Conservation (phyloP, 1,140 invertebrate genomes). For the Acarapis woodi region DNA sequence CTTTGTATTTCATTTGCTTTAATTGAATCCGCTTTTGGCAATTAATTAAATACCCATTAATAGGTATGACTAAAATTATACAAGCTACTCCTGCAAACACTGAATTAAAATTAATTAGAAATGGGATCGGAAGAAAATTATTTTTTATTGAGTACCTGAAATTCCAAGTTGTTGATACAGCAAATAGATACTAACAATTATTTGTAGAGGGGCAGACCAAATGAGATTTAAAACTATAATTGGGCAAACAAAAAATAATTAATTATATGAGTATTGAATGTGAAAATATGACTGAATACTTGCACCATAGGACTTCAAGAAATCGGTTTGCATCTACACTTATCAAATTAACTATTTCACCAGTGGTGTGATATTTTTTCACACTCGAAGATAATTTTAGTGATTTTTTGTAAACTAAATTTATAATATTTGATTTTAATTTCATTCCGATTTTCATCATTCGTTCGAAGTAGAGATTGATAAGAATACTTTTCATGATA, state of each 20-base stretch:
- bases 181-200: slow-evolving; percentile 17
- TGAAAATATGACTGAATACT: too few species aligned
- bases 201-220: slow-evolving; percentile 18
- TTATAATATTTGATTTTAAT: too few species aligned
- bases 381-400: slow-evolving; percentile 15
- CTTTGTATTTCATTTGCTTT: slow-evolving; percentile 17
- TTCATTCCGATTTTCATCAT: too few species aligned
- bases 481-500: too few species aligned
- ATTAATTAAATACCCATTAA: slow-evolving; percentile 20
- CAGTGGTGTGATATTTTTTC: slow-evolving; percentile 20
- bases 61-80: slow-evolving; percentile 34
- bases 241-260: slow-evolving; percentile 5
- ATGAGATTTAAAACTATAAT: slow-evolving; percentile 12
- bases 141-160: slow-evolving; percentile 16
- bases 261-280: too few species aligned
- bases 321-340: slow-evolving; percentile 20
- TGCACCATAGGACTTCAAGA: too few species aligned
- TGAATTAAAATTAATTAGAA: too few species aligned
- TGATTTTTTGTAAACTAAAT: slow-evolving; percentile 19
- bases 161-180: slow-evolving; percentile 20
- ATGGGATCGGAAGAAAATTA: too few species aligned
- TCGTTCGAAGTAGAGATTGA: too few species aligned
- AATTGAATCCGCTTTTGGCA: slow-evolving; percentile 20
- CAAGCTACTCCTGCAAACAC: slow-evolving; percentile 65
- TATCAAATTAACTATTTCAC: slow-evolving; percentile 29